Conservation (phyloP, 1,140 invertebrate species). For the Ptiloglossa arizonensis region DNA sequence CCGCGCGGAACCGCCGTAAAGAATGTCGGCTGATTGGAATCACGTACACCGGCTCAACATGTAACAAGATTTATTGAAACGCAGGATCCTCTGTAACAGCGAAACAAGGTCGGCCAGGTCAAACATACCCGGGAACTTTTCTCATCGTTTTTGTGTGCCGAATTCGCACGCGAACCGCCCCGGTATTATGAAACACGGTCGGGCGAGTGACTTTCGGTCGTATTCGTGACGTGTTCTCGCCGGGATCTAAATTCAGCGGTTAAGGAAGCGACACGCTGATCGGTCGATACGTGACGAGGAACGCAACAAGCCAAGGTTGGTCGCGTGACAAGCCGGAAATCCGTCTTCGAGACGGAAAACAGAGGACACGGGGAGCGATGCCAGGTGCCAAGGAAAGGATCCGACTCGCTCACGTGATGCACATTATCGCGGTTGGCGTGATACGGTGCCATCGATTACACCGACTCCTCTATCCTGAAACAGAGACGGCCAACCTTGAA, state of each 20-base stretch:
- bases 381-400: slow-evolving; percentile 29
- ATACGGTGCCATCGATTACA: slow-evolving; percentile 27
- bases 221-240: too few relatives aligned
- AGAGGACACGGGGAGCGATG: not conserved
- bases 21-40: too few relatives aligned
- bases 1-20: too few relatives aligned
- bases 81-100: too few relatives aligned
- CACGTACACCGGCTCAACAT: too few relatives aligned
- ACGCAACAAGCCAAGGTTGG: not conserved
- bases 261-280: not conserved
- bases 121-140: too few relatives aligned
- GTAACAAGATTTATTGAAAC: too few relatives aligned
- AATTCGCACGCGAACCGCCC: too few relatives aligned
- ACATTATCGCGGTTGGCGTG: slow-evolving; percentile 43
- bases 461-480: slow-evolving; percentile 19
- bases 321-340: slow-evolving; percentile 43
- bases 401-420: slow-evolving; percentile 22
- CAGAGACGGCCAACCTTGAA: slow-evolving; percentile 43
- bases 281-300: not conserved
- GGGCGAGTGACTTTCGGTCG: not conserved
- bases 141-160: too few relatives aligned
- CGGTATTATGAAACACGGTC: too few relatives aligned
- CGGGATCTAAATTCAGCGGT: not conserved
- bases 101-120: too few relatives aligned
- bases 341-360: slow-evolving; percentile 6